A percentile compares a stretch with the other conserved stretches of the same genome.
phyloP scores from a whole-genome alignment of 1,140 invertebrate genomes.

The Diplogasteroides magnus region DNA sequence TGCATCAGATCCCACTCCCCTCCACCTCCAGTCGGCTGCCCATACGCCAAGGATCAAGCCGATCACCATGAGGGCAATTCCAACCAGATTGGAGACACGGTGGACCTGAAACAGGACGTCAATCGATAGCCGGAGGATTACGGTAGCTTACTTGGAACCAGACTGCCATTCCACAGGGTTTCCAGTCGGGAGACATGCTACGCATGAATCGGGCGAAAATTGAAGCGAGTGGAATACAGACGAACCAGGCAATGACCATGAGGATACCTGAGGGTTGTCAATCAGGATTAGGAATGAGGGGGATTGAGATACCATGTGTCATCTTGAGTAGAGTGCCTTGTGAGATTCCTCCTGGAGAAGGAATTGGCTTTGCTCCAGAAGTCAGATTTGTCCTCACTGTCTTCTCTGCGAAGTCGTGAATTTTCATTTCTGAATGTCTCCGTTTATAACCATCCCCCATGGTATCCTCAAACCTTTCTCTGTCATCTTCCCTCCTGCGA shows the following conservation, averaged over 20 bases:
- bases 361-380: too few relatives aligned
- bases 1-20: neutral
- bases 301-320: too few relatives aligned
- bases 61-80: slow-evolving; percentile 19
- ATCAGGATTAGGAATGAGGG: too few relatives aligned
- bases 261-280: slow-evolving; percentile 15
- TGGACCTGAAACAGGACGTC: slow-evolving; percentile 12
- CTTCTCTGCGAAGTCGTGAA: too few relatives aligned
- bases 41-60: slow-evolving; percentile 5
- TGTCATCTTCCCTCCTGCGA: too few relatives aligned
- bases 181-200: slow-evolving; percentile 7
- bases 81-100: slow-evolving; percentile 16
- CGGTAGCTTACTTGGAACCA: slow-evolving; percentile 26
- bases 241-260: slow-evolving; percentile 25
- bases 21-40: neutral
- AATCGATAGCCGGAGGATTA: too few relatives aligned
- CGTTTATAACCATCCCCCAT: too few relatives aligned
- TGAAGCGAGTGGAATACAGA: slow-evolving; percentile 13
- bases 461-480: too few relatives aligned
- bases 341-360: too few relatives aligned
- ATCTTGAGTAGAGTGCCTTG: too few relatives aligned
- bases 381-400: too few relatives aligned
- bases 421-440: too few relatives aligned
- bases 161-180: slow-evolving; percentile 17
- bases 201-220: slow-evolving; percentile 23